phyloP scores from a whole-genome alignment of 1,140 invertebrate genomes.

The Ganaspis sp. region DNA sequence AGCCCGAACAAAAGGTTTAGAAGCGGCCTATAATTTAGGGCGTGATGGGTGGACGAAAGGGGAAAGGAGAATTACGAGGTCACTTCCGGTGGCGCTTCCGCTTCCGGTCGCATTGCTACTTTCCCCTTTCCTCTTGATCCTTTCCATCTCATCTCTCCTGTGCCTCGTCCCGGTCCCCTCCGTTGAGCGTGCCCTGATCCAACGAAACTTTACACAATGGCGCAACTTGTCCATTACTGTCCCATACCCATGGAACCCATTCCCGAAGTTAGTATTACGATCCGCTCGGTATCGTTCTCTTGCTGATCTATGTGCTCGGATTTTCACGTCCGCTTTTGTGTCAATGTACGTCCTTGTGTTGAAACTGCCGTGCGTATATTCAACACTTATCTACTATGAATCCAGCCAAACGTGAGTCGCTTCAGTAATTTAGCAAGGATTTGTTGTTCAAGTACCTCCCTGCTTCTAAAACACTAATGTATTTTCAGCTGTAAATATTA shows the following conservation, averaged over 20 bases:
- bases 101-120: constrained; percentile 67
- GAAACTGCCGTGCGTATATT: neutral
- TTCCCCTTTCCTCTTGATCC: constrained; percentile 47
- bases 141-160: constrained; percentile 38
- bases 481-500: neutral
- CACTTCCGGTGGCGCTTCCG: constrained; percentile 76
- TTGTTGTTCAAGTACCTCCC: neutral
- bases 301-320: constrained; percentile 10
- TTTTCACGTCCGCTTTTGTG: constrained; percentile 27
- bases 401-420: neutral
- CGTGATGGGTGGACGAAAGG: constrained; percentile 71
- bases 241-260: constrained; percentile 37
- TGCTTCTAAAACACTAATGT: no score
- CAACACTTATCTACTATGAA: constrained; percentile 4
- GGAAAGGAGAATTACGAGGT: constrained; percentile 75
- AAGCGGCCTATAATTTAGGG: constrained; percentile 73
- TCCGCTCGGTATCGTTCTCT: constrained; percentile 1
- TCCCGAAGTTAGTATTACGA: constrained; percentile 7
- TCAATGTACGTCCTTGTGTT: neutral
- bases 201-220: constrained; percentile 70
- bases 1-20: constrained; percentile 75
- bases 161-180: neutral
- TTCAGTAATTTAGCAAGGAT: neutral
- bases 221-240: constrained; percentile 69
- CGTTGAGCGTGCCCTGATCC: constrained; percentile 35